Base-by-base conservation (phyloP, 2,797 vertebrate species). In the Anguilla megastoma region DNA sequence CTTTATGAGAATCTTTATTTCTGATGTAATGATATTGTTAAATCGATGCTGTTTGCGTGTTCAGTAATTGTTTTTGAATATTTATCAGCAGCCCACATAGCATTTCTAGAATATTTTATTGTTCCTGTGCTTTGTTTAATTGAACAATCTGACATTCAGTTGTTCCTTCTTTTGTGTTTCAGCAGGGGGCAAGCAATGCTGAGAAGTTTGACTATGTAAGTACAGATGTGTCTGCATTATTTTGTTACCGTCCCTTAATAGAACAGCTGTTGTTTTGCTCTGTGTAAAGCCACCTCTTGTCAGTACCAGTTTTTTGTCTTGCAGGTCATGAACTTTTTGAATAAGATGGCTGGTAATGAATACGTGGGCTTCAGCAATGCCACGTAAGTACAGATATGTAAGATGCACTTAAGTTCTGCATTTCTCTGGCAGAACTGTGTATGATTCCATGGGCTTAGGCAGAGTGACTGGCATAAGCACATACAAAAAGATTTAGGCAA, bases 191-290 rank as follows among this genome's bases (percentile, higher is more conserved):
- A 91, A 95, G 97, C 95, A 99, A 98, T n/a, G 98, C 98, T 50
- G 98, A 99, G 90, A 99, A 98, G 91, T 99, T 99, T 96, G 98
- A 99, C 94, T 99, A 99, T 90, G 98, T 99, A 94, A 99, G 98
- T 98, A 90, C 66, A 45, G 9, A 36, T 5, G 16, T 45, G 36
- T 36, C 12, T 2, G n/a, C 27, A 2, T 80, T 10, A 69, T 24
- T 69, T 50, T 2, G 18, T 16, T 56, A 9, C 54, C 2, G 36
- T 79, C 82, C n/a, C 50, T 74, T 16, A 48, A 82, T 45, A 52
- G 5, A 83, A n/a, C 21, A 52, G 84, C 16, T 52, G 8, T 2
- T 84, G 80, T 52, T 54, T 52, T 12, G 33, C 18, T 74, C 2
- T 58, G 54, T 48, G 30, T 74, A 16, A 74, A 14, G 41, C 27